Conservation (phyloP, 2,113 vertebrate genomes). For the Ondatra zibethicus region DNA sequence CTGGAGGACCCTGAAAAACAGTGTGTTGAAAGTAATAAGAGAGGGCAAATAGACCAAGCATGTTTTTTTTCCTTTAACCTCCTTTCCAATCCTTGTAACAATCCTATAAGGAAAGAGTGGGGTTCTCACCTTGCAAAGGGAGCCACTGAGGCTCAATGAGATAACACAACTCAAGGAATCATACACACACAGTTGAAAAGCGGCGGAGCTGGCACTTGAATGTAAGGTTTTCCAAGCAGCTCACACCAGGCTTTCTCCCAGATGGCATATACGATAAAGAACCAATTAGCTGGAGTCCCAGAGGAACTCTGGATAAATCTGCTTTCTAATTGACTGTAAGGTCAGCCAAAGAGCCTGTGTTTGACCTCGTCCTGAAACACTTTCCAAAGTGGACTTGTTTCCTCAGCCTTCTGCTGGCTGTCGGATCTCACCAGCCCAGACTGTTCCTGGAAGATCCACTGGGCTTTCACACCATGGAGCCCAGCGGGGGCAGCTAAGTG, state of each 20-base stretch:
- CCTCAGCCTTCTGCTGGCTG: neutral
- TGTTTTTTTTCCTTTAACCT: neutral
- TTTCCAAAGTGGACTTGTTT: neutral
- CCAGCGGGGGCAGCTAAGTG: neutral
- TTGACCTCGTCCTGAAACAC: neutral
- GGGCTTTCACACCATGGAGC: neutral
- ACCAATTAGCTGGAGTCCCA: neutral
- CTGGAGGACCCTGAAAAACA: conserved; percentile 88
- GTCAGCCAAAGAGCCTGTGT: neutral
- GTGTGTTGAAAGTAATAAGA: conserved; percentile 43
- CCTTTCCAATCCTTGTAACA: neutral
- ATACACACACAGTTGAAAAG: neutral
- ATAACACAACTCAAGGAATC: neutral
- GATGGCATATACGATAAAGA: neutral
- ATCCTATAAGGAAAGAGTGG: neutral
- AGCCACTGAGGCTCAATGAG: conserved; percentile 13
- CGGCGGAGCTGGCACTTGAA: neutral
- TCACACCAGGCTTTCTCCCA: neutral
- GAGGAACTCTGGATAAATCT: neutral
- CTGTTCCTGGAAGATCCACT: neutral
- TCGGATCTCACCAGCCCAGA: neutral
- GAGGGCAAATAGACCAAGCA: neutral
- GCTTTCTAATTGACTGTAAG: conserved; percentile 1
- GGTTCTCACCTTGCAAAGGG: neutral
- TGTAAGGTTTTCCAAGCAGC: neutral